Evolutionary conservation across 2,888 invertebrate genomes (phyloP).

Genomic region (Ditylenchus weischeri): DNA sequence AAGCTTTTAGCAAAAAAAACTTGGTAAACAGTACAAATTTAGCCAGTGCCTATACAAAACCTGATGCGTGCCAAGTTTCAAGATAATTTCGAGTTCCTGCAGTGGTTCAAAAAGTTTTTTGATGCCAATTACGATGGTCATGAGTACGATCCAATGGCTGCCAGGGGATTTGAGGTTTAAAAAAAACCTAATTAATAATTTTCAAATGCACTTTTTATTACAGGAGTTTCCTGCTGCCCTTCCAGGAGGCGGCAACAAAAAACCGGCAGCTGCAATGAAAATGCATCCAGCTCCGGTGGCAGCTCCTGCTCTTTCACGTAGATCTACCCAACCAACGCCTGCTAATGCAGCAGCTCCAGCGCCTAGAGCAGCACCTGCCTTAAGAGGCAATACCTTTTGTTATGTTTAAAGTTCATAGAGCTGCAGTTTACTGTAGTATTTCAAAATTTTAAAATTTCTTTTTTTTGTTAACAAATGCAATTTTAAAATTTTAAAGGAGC

Average conservation of each 20-base stretch:
- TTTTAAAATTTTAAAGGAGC: no score
- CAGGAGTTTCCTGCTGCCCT: conserved; percentile 36
- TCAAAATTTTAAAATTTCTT: no score
- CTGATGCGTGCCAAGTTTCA: conserved; percentile 97
- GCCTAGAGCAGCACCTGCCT: conserved; percentile 5
- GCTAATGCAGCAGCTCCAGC: neutral
- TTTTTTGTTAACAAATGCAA: no score
- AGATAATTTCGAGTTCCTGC: conserved; percentile 83
- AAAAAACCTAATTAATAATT: neutral
- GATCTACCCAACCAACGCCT: conserved; percentile 13
- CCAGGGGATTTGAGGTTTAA: conserved; percentile 21
- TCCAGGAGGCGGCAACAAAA: conserved; percentile 26
- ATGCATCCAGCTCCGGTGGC: conserved; percentile 21
- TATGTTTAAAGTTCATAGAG: no score
- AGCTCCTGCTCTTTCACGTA: conserved; percentile 21
- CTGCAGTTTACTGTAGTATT: no score
- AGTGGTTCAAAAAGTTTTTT: conserved; percentile 30
- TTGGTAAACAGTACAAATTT: neutral
- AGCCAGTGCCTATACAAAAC: conserved; percentile 59
- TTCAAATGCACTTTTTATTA: neutral
- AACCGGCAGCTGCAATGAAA: no score
- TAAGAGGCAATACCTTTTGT: no score
- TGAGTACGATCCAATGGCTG: conserved; percentile 22
- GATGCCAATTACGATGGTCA: conserved; percentile 27
- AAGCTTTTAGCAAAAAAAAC: no score